Evolutionary conservation across 2,113 vertebrate species (phyloP).

Genomic region (Dromiciops gliroides): DNA sequence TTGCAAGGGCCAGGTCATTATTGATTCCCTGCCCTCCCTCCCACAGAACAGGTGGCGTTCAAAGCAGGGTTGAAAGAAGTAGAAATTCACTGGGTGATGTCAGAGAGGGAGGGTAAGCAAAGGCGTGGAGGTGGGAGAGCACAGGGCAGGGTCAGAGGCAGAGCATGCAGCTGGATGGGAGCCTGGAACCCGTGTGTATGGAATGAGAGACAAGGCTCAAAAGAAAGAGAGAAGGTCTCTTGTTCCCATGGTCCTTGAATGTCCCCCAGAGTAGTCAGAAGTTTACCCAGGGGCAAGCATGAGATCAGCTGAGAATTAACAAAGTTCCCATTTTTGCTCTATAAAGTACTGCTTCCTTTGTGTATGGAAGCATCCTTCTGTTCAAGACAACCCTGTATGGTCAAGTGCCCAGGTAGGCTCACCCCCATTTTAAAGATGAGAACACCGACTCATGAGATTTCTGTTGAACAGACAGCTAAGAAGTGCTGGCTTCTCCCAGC

Average conservation of each 20-base stretch:
- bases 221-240: not conserved
- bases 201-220: not conserved
- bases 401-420: too few species aligned
- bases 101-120: not conserved
- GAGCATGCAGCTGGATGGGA: not conserved
- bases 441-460: too few species aligned
- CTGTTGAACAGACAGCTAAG: too few species aligned
- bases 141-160: not conserved
- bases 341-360: too few species aligned
- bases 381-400: too few species aligned
- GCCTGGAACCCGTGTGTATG: not conserved
- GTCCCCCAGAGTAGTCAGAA: not conserved
- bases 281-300: not conserved
- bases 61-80: not conserved
- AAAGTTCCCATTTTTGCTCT: too few species aligned
- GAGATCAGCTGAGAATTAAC: too few species aligned
- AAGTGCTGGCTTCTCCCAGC: too few species aligned
- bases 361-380: too few species aligned
- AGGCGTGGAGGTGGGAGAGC: not conserved
- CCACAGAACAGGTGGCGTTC: not conserved
- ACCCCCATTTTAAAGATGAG: too few species aligned
- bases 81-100: not conserved
- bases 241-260: not conserved
- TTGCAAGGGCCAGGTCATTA: not conserved
- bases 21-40: not conserved